phyloP scores from a whole-genome alignment of 2,797 vertebrate genomes.

The Acanthopagrus latus region DNA sequence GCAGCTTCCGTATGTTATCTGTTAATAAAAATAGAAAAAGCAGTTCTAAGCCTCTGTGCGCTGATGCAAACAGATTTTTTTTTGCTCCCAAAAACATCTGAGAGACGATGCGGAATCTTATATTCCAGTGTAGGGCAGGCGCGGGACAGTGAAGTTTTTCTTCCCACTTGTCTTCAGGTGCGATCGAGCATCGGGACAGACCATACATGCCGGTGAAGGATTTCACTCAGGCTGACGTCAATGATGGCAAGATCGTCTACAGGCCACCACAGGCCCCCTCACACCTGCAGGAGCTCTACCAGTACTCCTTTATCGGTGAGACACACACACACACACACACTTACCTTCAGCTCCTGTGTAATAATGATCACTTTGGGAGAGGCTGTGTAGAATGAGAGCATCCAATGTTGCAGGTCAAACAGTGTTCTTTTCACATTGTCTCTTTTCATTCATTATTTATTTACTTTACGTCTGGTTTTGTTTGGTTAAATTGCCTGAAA shows the following conservation, averaged over 20 bases:
- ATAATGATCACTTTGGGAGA: neutral
- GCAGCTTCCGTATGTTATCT: neutral
- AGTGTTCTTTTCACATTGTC: neutral
- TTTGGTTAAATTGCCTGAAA: neutral
- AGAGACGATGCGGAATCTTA: neutral
- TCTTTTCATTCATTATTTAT: neutral
- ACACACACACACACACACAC: neutral
- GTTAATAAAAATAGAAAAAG: no score
- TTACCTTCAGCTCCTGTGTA: neutral
- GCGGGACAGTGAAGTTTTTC: neutral
- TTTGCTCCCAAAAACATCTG: neutral
- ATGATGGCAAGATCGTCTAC: slow-evolving; percentile 90
- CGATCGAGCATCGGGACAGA: slow-evolving; percentile 88
- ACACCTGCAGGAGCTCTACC: slow-evolving; percentile 92
- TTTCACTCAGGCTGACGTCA: slow-evolving; percentile 94
- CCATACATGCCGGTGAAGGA: slow-evolving; percentile 81
- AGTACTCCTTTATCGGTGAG: slow-evolving; percentile 95
- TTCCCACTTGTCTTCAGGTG: slow-evolving; percentile 78
- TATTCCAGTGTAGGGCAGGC: neutral
- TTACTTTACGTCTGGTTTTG: neutral
- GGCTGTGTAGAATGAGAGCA: neutral
- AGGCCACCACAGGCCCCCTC: slow-evolving; percentile 89
- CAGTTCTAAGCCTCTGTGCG: neutral
- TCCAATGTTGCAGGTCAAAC: neutral
- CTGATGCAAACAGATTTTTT: neutral